Percentiles rank a stretch among this genome's conserved stretches.
These are phyloP conservation scores for Phylloscopus whistleri DNA, from an alignment of 2,113 vertebrate genomes.

Conservation along the genomic window DNA sequence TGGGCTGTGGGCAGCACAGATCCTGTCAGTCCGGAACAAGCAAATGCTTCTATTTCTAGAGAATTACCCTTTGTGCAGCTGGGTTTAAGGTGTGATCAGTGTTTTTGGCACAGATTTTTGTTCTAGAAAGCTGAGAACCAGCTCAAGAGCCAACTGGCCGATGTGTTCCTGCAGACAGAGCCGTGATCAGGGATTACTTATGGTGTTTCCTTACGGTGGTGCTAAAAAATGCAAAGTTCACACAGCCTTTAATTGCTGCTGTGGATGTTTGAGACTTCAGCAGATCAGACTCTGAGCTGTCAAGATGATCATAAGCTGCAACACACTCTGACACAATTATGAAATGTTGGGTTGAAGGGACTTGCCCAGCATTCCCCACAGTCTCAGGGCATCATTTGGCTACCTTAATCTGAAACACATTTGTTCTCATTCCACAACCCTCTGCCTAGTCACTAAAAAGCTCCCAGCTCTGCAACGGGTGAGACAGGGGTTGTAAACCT, in stretches of 20 bases:
- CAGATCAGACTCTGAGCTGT: neutral
- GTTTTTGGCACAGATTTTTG: neutral
- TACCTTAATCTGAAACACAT: neutral
- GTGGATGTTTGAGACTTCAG: neutral
- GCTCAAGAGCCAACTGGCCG: neutral
- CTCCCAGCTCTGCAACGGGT: neutral
- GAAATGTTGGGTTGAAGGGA: neutral
- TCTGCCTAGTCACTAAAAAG: neutral
- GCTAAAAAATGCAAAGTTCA: neutral
- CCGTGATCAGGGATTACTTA: accelerated
- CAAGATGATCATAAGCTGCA: neutral
- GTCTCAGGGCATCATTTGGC: neutral
- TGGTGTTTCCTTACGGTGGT: accelerated
- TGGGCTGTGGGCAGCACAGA: neutral
- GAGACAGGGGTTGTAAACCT: neutral
- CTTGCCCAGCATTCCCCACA: neutral
- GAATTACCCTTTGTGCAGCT: neutral
- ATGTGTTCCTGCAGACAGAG: neutral
- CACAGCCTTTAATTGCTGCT: neutral
- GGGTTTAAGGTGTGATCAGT: neutral
- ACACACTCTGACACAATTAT: neutral
- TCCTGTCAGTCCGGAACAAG: neutral
- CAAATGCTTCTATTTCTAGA: neutral
- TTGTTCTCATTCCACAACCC: neutral
- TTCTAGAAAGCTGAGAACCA: neutral